Percentiles rank a stretch among this genome's conserved stretches.
Evolutionary conservation across 2,113 vertebrate genomes (phyloP).

Genomic region (Amblyornis subalaris): DNA sequence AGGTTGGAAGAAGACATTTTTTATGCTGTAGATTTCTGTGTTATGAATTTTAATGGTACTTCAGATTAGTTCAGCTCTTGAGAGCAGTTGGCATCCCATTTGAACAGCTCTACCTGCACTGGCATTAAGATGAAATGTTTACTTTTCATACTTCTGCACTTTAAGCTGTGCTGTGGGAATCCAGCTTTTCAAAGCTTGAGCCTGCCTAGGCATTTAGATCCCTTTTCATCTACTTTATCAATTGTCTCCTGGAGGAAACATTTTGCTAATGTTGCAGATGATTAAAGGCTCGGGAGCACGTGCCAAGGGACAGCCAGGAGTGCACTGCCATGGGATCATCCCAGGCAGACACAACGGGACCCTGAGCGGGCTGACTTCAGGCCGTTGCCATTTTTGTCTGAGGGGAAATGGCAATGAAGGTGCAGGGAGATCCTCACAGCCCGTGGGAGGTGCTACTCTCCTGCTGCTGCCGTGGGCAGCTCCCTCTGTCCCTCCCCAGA

Average conservation of each 20-base stretch:
- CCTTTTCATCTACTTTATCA: neutral
- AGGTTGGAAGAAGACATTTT: neutral
- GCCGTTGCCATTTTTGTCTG: neutral
- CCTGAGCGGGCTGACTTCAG: accelerated
- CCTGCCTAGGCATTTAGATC: neutral
- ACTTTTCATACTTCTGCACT: neutral
- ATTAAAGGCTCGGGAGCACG: neutral
- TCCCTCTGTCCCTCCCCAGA: neutral
- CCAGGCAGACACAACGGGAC: accelerated
- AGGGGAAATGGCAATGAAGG: no score
- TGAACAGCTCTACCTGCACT: neutral
- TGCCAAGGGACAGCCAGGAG: neutral
- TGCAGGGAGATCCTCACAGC: neutral
- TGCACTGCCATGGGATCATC: accelerated
- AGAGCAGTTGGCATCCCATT: neutral
- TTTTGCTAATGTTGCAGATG: accelerated
- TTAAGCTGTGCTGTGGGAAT: neutral
- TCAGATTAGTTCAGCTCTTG: neutral
- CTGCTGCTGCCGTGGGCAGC: neutral
- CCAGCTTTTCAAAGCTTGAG: neutral
- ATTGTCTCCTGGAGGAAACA: neutral
- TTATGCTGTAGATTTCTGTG: neutral
- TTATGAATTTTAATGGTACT: constrained; percentile 30
- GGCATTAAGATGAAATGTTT: neutral
- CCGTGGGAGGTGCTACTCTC: neutral